A percentile compares a stretch with the other conserved stretches of the same genome.
phyloP scores from a whole-genome alignment of 1,140 invertebrate genomes.

The Gyrodactylus bullatarudis region DNA sequence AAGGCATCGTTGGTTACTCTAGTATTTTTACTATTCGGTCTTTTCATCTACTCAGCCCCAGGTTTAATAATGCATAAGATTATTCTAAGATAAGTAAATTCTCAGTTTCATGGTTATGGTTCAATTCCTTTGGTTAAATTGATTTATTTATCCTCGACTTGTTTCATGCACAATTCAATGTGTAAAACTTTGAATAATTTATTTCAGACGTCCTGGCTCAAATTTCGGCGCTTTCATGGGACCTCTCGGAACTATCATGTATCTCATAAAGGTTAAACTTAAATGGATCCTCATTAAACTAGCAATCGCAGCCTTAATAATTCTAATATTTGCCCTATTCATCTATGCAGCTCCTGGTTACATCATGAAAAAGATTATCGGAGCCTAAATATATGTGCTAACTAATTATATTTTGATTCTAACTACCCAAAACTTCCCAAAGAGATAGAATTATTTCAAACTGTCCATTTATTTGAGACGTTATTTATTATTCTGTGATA shows the following conservation, averaged over 20 bases:
- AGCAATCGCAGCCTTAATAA: background rate
- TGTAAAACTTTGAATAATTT: too few relatives aligned
- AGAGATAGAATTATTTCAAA: too few relatives aligned
- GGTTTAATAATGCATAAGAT: background rate
- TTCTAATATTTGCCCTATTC: background rate
- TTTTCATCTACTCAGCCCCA: background rate
- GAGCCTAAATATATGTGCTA: background rate
- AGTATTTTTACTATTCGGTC: background rate
- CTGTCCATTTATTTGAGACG: too few relatives aligned
- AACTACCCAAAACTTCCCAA: too few relatives aligned
- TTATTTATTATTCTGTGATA: too few relatives aligned
- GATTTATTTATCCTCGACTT: too few relatives aligned
- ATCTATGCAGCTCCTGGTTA: background rate
- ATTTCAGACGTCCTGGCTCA: background rate
- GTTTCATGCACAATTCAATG: too few relatives aligned
- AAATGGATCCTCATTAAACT: background rate
- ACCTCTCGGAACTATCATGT: background rate
- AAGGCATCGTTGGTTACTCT: background rate
- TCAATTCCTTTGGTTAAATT: too few relatives aligned
- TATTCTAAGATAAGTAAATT: background rate
- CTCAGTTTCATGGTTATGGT: background rate
- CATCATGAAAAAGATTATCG: background rate
- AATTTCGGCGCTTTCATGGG: background rate
- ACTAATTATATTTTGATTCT: too few relatives aligned
- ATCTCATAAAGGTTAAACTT: background rate